Percentiles rank a stretch among this genome's conserved stretches.
phyloP scores from a whole-genome alignment of 2,113 vertebrate species.

The Capreolus pygargus region DNA sequence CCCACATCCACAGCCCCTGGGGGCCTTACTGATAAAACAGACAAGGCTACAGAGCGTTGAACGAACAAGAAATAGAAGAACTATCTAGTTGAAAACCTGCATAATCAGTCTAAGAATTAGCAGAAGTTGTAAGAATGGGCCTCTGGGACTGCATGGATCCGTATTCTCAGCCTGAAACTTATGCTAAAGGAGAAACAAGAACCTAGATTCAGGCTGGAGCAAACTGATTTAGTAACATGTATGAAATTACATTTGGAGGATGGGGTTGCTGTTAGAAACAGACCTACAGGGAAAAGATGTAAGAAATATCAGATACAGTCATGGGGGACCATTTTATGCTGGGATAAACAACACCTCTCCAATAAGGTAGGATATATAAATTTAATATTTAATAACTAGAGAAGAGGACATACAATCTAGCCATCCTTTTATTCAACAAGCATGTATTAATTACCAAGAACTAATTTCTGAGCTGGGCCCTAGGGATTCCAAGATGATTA shows the following conservation, averaged over 20 bases:
- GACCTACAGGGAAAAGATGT: not conserved
- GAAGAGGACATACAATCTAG: not conserved
- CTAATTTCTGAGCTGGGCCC: not conserved
- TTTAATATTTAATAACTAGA: not conserved
- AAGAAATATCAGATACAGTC: not conserved
- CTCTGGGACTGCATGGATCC: not conserved
- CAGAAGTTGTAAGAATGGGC: not conserved
- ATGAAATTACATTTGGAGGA: not conserved
- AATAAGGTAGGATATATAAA: not conserved
- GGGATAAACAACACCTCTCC: not conserved
- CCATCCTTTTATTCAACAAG: not conserved
- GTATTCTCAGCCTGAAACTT: not conserved
- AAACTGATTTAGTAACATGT: not conserved
- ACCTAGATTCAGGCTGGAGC: not conserved
- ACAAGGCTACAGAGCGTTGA: not conserved
- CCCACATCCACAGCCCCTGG: not conserved
- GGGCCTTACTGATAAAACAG: not conserved
- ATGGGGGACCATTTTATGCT: not conserved
- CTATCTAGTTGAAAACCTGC: not conserved
- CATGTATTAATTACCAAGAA: not conserved
- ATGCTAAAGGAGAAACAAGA: not conserved
- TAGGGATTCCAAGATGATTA: not conserved
- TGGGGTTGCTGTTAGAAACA: conserved; percentile 5
- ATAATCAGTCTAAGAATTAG: not conserved
- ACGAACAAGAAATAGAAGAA: not conserved